Evolutionary conservation across 2,113 vertebrate species (phyloP).

Genomic region (Neodon shergylaensis): DNA sequence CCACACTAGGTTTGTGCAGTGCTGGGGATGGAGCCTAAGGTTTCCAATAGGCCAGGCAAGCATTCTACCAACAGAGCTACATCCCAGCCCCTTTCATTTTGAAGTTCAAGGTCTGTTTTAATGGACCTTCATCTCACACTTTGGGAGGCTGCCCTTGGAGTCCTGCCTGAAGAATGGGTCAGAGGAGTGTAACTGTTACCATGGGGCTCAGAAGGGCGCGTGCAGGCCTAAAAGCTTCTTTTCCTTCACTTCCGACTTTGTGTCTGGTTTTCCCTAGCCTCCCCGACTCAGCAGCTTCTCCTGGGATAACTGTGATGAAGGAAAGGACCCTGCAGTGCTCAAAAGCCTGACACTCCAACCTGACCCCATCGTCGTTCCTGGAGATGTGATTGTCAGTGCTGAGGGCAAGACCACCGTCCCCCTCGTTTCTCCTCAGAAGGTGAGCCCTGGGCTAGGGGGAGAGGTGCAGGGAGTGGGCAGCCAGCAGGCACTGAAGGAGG

Average conservation of each 20-base stretch:
- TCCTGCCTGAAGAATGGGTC: not conserved
- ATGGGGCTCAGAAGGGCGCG: not conserved
- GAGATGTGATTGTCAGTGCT: conserved; percentile 73
- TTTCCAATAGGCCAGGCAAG: not conserved
- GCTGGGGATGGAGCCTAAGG: not conserved
- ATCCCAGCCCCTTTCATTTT: not conserved
- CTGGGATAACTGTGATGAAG: conserved; percentile 87
- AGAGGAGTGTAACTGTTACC: not conserved
- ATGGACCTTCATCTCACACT: not conserved
- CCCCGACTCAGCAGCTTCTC: conserved; percentile 79
- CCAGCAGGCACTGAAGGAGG: not conserved
- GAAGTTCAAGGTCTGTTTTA: not conserved
- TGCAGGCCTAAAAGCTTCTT: not conserved
- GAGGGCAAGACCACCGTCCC: conserved; percentile 45
- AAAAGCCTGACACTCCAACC: conserved; percentile 84
- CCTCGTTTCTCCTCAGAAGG: conserved; percentile 83
- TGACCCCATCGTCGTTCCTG: conserved; percentile 84
- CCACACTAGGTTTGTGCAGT: not conserved
- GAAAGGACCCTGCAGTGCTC: conserved; percentile 81
- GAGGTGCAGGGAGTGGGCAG: not conserved
- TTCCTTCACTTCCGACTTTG: not conserved
- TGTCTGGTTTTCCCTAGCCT: not conserved
- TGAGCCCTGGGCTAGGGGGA: not conserved
- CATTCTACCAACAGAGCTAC: not conserved
- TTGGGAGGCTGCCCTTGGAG: not conserved